Evolutionary conservation across 2,888 invertebrate species (phyloP).

Genomic region (Octonoba sinensis): DNA sequence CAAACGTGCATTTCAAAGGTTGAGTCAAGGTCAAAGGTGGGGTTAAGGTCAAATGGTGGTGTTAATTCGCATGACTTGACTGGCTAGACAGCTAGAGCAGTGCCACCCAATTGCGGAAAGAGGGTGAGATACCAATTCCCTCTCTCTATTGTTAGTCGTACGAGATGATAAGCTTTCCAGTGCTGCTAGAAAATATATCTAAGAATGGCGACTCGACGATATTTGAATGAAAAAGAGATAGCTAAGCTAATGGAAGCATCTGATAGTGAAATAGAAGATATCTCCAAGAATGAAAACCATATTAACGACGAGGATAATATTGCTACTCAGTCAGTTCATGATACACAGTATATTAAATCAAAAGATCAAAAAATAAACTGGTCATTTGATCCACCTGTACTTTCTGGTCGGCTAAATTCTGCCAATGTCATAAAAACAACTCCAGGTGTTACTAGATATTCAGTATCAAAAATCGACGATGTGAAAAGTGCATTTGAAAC

Average conservation of each 20-base stretch:
- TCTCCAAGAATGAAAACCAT: slow-evolving; percentile 21
- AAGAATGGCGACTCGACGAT: slow-evolving; percentile 8
- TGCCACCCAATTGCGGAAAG: neutral
- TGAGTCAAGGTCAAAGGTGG: no score
- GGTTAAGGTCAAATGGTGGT: no score
- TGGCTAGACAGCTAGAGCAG: slow-evolving; percentile 5
- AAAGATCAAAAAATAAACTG: slow-evolving; percentile 14
- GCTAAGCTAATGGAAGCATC: slow-evolving; percentile 5
- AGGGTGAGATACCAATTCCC: neutral
- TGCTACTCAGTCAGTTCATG: slow-evolving; percentile 5
- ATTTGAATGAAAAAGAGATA: slow-evolving; percentile 18
- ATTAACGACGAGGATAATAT: slow-evolving; percentile 23
- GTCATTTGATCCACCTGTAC: slow-evolving; percentile 2
- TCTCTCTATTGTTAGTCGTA: slow-evolving; percentile 5
- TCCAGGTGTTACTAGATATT: slow-evolving; percentile 20
- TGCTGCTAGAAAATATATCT: neutral
- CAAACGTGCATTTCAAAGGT: no score
- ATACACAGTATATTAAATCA: slow-evolving; percentile 19
- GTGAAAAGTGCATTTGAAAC: slow-evolving; percentile 16
- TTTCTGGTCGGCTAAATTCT: slow-evolving; percentile 12
- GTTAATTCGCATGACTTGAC: neutral
- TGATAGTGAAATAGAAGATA: slow-evolving; percentile 24
- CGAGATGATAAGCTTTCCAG: no score
- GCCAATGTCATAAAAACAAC: slow-evolving; percentile 33
- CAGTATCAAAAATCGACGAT: slow-evolving; percentile 9